These are phyloP conservation scores for Tricholauxania praeusta DNA, from an alignment of 2,888 invertebrate species.

Conservation along the genomic window DNA sequence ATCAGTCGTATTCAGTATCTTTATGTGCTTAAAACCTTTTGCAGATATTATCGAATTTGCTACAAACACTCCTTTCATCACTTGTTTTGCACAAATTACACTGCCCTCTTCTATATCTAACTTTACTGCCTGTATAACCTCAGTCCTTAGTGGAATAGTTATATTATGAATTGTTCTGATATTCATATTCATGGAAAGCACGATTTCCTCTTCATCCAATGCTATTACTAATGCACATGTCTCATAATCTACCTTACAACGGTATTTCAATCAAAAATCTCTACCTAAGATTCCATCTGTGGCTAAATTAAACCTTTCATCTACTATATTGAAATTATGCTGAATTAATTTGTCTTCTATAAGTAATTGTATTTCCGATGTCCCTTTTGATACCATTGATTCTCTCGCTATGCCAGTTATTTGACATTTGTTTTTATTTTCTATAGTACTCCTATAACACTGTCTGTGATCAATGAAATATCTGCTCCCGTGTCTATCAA, in stretches of 20 bases:
- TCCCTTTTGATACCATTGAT: background rate
- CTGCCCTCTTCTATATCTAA: constrained; percentile 9
- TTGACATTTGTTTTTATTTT: no score
- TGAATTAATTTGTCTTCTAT: background rate
- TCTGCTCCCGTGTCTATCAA: no score
- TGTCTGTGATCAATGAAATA: no score
- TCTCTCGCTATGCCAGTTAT: background rate
- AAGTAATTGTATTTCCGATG: background rate
- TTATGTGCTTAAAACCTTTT: constrained; percentile 14
- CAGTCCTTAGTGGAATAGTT: constrained; percentile 12
- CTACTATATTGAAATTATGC: constrained; percentile 6
- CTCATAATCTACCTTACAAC: constrained; percentile 17
- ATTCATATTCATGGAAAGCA: constrained; percentile 7
- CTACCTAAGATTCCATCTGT: constrained; percentile 21
- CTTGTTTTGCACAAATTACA: constrained; percentile 2
- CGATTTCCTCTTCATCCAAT: background rate
- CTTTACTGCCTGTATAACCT: constrained; percentile 13
- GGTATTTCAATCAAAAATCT: constrained; percentile 15
- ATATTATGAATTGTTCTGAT: constrained; percentile 1
- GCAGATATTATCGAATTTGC: constrained; percentile 30
- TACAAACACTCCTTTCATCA: constrained; percentile 9
- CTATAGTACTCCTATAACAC: no score
- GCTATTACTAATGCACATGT: constrained; percentile 6
- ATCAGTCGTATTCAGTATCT: constrained; percentile 20
- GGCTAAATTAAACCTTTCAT: background rate